Evolutionary conservation across 2,113 vertebrate species (phyloP).

Genomic region (Plecturocebus donacophilus): DNA sequence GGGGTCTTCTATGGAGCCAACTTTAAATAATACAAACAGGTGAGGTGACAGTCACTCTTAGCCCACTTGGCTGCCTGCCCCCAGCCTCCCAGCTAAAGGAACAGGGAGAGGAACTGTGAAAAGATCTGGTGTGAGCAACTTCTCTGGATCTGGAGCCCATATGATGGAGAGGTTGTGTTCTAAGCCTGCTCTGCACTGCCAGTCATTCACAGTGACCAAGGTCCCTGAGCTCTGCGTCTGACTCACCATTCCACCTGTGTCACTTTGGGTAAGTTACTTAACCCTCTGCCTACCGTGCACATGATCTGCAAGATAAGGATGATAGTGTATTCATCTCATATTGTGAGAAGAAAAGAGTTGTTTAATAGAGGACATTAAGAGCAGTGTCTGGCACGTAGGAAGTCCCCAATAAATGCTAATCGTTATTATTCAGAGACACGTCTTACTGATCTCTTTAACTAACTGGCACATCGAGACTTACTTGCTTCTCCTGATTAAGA

Average conservation of each 20-base stretch:
- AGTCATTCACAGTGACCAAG: neutral
- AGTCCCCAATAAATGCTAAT: neutral
- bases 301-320: neutral
- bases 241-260: neutral
- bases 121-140: neutral
- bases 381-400: neutral
- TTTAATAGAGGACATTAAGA: neutral
- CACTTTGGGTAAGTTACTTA: neutral
- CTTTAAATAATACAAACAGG: neutral
- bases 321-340: accelerated
- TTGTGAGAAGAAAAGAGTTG: neutral
- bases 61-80: neutral
- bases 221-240: too few relatives aligned
- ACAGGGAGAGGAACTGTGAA: neutral
- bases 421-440: neutral
- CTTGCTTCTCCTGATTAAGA: neutral
- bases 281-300: too few relatives aligned
- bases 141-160: too few relatives aligned
- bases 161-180: too few relatives aligned
- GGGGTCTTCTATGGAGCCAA: neutral
- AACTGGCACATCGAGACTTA: too few relatives aligned
- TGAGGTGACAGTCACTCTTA: neutral
- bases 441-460: neutral
- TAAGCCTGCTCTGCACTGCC: neutral
- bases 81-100: neutral